Percentiles rank a stretch among this genome's conserved stretches.
Evolutionary conservation across 1,140 invertebrate genomes (phyloP).

Genomic region (Drosophila pruinosa): DNA sequence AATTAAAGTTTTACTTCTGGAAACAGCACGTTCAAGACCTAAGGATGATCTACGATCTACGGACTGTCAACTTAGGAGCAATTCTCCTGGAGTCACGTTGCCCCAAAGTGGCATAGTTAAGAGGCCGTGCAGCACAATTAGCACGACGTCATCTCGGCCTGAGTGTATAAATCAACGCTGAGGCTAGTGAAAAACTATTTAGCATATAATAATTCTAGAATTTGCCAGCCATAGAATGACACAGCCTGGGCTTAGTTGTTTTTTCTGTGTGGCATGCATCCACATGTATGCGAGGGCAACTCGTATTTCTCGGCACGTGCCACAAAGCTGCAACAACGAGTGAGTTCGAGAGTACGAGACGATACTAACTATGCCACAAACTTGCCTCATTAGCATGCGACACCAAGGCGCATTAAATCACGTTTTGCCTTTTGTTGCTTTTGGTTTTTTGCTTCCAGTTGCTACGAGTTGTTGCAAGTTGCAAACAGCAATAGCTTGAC

Average conservation of each 20-base stretch:
- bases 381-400: conserved; percentile 51
- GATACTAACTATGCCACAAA: conserved; percentile 19
- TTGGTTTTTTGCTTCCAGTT: background rate
- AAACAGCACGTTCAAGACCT: background rate
- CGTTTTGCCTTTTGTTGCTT: conserved; percentile 34
- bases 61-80: conserved; percentile 25
- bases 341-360: background rate
- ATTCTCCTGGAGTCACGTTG: conserved; percentile 22
- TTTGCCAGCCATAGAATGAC: conserved; percentile 14
- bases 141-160: conserved; percentile 34
- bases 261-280: conserved; percentile 13
- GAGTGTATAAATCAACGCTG: conserved; percentile 40
- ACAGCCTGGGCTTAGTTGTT: background rate
- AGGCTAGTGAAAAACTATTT: conserved; percentile 29
- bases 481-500: background rate
- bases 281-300: conserved; percentile 1
- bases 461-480: conserved; percentile 23
- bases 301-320: conserved; percentile 40
- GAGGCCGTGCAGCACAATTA: conserved; percentile 37
- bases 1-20: background rate
- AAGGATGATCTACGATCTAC: conserved; percentile 7
- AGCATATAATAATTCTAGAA: conserved; percentile 37
- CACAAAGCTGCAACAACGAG: conserved; percentile 22
- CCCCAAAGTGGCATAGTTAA: background rate
- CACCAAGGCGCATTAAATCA: conserved; percentile 49